A percentile compares a stretch with the other conserved stretches of the same genome.
These are phyloP conservation scores for Raja brachyura DNA, from an alignment of 2,113 vertebrate species.

Conservation along the genomic window DNA sequence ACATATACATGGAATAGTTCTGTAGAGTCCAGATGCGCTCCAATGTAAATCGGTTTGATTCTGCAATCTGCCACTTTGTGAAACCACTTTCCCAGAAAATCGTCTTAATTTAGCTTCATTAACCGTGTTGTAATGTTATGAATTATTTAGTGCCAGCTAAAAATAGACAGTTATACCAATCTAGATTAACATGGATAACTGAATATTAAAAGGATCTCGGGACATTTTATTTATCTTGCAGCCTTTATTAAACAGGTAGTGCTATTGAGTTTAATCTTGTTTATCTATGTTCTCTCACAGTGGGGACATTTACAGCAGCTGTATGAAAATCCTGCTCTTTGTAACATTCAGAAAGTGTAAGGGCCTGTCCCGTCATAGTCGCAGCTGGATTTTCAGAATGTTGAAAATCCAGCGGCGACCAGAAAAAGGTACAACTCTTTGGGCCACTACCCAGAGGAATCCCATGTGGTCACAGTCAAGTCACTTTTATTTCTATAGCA, in stretches of 20 bases:
- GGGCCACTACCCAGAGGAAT: too few species aligned
- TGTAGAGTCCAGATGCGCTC: not conserved
- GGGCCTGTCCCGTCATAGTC: too few species aligned
- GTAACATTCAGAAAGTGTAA: not conserved
- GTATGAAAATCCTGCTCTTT: not conserved
- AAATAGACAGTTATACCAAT: conserved; percentile 1
- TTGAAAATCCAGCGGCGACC: too few species aligned
- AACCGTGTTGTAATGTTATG: not conserved
- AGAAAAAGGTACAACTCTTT: too few species aligned
- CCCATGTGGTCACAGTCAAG: too few species aligned
- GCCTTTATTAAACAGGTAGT: not conserved
- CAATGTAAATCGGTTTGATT: conserved; percentile 15
- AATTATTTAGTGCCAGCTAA: not conserved
- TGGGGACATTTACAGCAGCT: not conserved
- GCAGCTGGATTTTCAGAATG: too few species aligned
- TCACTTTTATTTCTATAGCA: too few species aligned
- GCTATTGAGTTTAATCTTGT: not conserved
- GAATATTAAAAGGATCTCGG: not conserved
- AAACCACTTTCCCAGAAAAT: not conserved
- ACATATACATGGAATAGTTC: not conserved
- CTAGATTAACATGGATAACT: not conserved
- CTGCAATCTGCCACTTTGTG: not conserved
- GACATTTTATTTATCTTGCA: not conserved
- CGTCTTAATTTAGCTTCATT: conserved; percentile 15
- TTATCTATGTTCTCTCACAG: not conserved